Base-by-base conservation (phyloP, 64 coral and sea anemone genomes). In the Hydrozoanthus tunicans region DNA sequence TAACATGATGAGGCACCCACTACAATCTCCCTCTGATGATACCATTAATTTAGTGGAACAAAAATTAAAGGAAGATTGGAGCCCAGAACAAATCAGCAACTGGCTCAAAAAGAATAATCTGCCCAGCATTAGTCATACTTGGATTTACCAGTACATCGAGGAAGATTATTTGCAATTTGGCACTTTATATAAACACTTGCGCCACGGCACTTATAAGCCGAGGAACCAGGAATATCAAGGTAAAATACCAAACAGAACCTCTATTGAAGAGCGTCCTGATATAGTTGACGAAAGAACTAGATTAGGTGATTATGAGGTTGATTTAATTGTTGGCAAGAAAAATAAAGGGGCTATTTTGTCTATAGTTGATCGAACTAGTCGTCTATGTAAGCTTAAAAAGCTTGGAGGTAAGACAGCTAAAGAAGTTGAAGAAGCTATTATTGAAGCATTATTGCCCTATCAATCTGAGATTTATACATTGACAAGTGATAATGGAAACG, bases 401-500 rank as follows among this genome's bases (percentile, higher is more conserved):
- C 17, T 86, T 51, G 6, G 53, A 7, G 70, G 82, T 3, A 69
- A 70, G 32, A 10, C 68, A 1, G 70, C 86, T 17, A 3, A 53
- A 55, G 86, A n/a, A 12, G 62, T 89, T 11, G 56, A 6, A 10
- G n/a, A 14, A 13, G 70, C 15, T 4, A 70, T 86, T 7, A 86
- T 86, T 32, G 7, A 58, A 13, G 13, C 77, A 52, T 14, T 70
- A 8, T 5, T 7, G 6, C 32, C 86, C 15, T 53, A 11, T 14
- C 13, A 3, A 53, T 6, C 3, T 17, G 23, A 13, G 6, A 58
- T 56, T 3, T 57, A 15, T 3, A 53, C 86, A 3, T 59, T 89
- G n/a, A 89, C 86, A n/a, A 58, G 55, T 9, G 86, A 89, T 56
- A 89, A 89, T 24, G 86, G 86, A 55, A 77, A 14, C 9, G 86